These are phyloP conservation scores for Limonius californicus DNA, from an alignment of 1,140 invertebrate genomes.

Conservation along the genomic window DNA sequence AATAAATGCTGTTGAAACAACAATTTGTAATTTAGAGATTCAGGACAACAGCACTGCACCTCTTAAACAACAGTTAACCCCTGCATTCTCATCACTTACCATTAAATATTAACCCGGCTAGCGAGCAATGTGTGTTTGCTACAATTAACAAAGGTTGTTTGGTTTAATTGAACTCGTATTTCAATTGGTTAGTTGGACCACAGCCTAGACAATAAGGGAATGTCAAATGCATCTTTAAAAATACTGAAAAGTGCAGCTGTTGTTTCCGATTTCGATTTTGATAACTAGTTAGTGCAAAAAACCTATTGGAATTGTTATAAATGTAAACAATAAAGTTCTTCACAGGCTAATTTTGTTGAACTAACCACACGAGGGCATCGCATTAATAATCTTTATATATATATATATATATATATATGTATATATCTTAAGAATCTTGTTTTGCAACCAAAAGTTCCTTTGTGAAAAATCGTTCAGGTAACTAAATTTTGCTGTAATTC, in stretches of 20 bases:
- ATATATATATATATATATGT: too few species aligned
- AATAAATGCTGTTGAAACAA: slow-evolving; percentile 1
- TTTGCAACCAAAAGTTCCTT: too few species aligned
- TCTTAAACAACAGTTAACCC: slow-evolving; percentile 40
- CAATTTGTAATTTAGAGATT: slow-evolving; percentile 17
- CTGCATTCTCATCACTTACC: slow-evolving; percentile 39
- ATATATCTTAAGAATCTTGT: too few species aligned
- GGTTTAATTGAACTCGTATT: slow-evolving; percentile 38
- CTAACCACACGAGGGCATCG: too few species aligned
- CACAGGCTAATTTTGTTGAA: too few species aligned
- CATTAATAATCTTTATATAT: too few species aligned
- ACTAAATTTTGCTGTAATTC: too few species aligned
- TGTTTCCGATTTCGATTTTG: background rate
- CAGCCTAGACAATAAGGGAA: background rate
- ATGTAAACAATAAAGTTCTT: too few species aligned
- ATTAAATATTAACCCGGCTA: slow-evolving; percentile 39
- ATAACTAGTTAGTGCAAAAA: too few species aligned
- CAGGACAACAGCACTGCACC: slow-evolving; percentile 26
- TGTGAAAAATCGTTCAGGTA: too few species aligned
- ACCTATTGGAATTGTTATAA: too few species aligned
- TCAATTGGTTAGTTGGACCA: slow-evolving; percentile 28
- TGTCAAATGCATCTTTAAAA: background rate
- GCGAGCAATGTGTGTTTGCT: slow-evolving; percentile 37
- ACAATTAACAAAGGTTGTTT: slow-evolving; percentile 39
- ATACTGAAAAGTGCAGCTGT: background rate